phyloP scores from a whole-genome alignment of 2,888 invertebrate species.

The Linyphia triangularis region DNA sequence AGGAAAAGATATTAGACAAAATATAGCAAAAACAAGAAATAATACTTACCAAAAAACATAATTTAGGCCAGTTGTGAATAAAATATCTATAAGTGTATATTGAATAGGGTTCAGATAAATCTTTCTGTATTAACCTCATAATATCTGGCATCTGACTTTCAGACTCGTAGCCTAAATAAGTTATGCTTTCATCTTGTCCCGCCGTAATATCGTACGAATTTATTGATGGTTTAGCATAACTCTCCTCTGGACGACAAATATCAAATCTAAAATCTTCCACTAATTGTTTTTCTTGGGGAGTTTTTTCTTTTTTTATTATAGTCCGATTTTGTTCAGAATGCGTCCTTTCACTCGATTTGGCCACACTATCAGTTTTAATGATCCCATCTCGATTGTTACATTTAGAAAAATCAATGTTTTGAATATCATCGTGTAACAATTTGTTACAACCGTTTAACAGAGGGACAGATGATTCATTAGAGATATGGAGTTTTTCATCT shows the following conservation, averaged over 20 bases:
- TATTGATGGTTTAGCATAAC: too few relatives aligned
- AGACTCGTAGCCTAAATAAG: slow-evolving; percentile 87
- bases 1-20: too few relatives aligned
- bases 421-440: slow-evolving; percentile 55
- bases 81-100: slow-evolving; percentile 99
- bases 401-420: slow-evolving; percentile 48
- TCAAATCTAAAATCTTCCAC: background rate
- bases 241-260: background rate
- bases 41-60: slow-evolving; percentile 92
- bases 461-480: slow-evolving; percentile 26
- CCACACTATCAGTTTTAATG: background rate
- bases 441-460: slow-evolving; percentile 65
- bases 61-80: slow-evolving; percentile 99
- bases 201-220: background rate
- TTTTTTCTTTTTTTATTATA: background rate
- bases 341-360: slow-evolving; percentile 33
- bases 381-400: slow-evolving; percentile 26
- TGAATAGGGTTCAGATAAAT: slow-evolving; percentile 99
- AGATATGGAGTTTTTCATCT: slow-evolving; percentile 54
- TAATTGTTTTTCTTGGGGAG: background rate
- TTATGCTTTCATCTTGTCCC: slow-evolving; percentile 76
- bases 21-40: too few relatives aligned
- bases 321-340: background rate
- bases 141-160: slow-evolving; percentile 99
- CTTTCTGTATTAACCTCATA: slow-evolving; percentile 99